A percentile compares a stretch with the other conserved stretches of the same genome.
These are phyloP conservation scores for Acanthornis magna DNA, from an alignment of 2,797 vertebrate species.

Conservation along the genomic window DNA sequence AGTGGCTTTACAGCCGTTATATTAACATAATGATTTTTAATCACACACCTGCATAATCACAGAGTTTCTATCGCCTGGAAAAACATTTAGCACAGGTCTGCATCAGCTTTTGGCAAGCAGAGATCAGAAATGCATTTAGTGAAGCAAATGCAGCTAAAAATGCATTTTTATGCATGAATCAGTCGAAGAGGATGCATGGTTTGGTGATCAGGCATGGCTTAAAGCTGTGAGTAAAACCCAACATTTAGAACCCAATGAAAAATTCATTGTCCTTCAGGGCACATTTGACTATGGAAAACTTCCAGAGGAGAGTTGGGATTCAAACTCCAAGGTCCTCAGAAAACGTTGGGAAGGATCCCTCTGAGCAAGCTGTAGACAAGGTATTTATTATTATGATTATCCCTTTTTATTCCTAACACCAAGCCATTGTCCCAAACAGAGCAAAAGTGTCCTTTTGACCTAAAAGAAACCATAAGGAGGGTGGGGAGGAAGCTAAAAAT, in stretches of 20 bases:
- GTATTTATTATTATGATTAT: neutral
- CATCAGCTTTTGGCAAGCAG: neutral
- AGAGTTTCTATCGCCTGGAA: neutral
- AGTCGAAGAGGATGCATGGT: neutral
- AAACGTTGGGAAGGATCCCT: neutral
- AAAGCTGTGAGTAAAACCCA: neutral
- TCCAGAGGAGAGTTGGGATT: neutral
- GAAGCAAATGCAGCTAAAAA: neutral
- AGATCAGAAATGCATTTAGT: neutral
- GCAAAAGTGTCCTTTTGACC: neutral
- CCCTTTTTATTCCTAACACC: neutral
- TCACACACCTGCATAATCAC: neutral
- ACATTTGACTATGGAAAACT: neutral
- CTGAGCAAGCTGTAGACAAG: neutral
- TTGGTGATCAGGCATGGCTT: neutral
- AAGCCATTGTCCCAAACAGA: neutral
- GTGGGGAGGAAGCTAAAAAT: neutral
- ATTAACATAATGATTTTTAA: neutral
- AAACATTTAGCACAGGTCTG: neutral
- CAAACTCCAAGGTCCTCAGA: neutral
- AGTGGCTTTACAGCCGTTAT: neutral
- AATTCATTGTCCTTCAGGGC: neutral
- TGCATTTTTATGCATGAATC: neutral
- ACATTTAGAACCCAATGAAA: neutral
- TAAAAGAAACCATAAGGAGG: fast-evolving